Evolutionary conservation across 2,113 vertebrate genomes (phyloP).

Genomic region (Anhinga anhinga): DNA sequence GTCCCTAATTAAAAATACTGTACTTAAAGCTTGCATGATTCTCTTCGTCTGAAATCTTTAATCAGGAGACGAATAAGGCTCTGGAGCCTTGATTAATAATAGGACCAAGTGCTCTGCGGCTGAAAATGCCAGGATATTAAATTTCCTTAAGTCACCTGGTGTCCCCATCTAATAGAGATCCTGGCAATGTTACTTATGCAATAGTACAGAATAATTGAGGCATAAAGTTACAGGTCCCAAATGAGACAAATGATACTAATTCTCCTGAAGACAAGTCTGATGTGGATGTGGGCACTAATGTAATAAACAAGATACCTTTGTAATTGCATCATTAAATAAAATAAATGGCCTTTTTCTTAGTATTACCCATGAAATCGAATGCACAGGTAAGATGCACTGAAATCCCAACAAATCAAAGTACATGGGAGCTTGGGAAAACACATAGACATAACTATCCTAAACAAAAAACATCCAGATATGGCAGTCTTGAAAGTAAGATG

Average conservation of each 20-base stretch:
- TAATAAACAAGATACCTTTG: slow-evolving; percentile 10
- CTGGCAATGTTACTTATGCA: slow-evolving; percentile 31
- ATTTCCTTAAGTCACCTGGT: slow-evolving; percentile 42
- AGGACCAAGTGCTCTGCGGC: slow-evolving; percentile 5
- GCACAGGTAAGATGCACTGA: not conserved
- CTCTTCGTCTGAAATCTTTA: slow-evolving; percentile 55
- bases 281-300: not conserved
- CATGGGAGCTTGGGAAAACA: not conserved
- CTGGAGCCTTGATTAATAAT: slow-evolving; percentile 59
- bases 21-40: slow-evolving; percentile 21
- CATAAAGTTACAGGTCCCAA: slow-evolving; percentile 9
- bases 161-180: slow-evolving; percentile 46
- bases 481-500: not conserved
- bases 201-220: slow-evolving; percentile 29
- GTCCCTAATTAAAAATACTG: slow-evolving; percentile 50
- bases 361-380: not conserved
- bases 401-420: not conserved
- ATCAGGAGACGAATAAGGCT: slow-evolving; percentile 41
- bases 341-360: not conserved
- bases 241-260: slow-evolving; percentile 49
- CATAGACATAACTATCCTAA: not conserved
- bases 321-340: slow-evolving; percentile 51
- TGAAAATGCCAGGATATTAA: slow-evolving; percentile 63
- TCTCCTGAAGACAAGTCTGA: slow-evolving; percentile 13
- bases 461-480: not conserved